Evolutionary conservation across 1,140 invertebrate species (phyloP), one percentile per base, ranked within the genome.

Genomic region (Hypsibius dujardini): DNA sequence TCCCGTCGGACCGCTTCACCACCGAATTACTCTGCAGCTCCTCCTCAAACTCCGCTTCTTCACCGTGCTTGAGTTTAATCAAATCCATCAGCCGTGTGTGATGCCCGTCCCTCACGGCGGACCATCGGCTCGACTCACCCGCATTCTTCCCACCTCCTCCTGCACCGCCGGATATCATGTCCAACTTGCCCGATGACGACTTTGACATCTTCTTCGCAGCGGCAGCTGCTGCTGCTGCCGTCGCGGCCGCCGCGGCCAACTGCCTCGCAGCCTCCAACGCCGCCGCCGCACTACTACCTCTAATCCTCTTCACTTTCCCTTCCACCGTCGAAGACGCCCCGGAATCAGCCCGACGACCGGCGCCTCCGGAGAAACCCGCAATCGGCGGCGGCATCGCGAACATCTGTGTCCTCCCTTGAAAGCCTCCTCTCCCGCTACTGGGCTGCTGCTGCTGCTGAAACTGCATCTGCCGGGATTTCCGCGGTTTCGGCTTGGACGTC

Each of bases 51-150:
- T 67, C 62, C 12, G 12, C 62, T 67, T 67, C 62, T 45, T 67
- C 62, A 15, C 62, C 62, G 12, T 7, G 62, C 45, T 67, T 67
- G 12, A 67, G 42, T 67, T 67, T 67, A 67, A 67, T 67, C 3
- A 67, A 42, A 42, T 67, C 62, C 62, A 67, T 42, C 62, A 67
- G 45, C 12, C 62, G 62, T 12, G 62, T 67, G 42, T 67, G 62
- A 45, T 67, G 62, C 7, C 12, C 45, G 42, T 67, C 62, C 62
- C 3, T 45, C 12, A 67, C 62, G 3, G 62, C 42, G 12, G 12
- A 15, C 62, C 62, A 67, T 56, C 50, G 12, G 42, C 62, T 67
- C 45, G 12, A 3, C 12, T 15, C 7, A 42, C 45, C 3, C 3
- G 12, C 12, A 67, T 45, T 15, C 45, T 67, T 15, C 3, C 62